These are phyloP conservation scores for Physella acuta DNA, from an alignment of 1,140 invertebrate species.

Conservation along the genomic window DNA sequence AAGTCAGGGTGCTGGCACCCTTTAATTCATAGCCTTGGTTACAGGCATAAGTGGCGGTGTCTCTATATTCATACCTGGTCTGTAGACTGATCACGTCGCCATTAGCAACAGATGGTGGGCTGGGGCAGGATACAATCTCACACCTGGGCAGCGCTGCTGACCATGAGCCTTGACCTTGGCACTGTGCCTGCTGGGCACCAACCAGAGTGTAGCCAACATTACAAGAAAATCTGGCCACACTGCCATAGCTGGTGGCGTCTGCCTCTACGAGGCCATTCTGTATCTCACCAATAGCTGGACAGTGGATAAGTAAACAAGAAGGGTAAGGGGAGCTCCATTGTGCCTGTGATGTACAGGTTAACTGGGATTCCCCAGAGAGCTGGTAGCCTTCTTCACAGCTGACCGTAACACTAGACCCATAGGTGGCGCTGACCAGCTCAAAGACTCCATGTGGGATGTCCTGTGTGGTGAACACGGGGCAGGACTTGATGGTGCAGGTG, in stretches of 20 bases:
- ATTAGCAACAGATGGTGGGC: conserved; percentile 24
- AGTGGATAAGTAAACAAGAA: conserved; percentile 33
- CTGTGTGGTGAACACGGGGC: conserved; percentile 24
- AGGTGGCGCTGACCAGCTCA: conserved; percentile 34
- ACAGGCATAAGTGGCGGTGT: conserved; percentile 35
- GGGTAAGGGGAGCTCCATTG: conserved; percentile 72
- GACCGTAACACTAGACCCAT: conserved; percentile 36
- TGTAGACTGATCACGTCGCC: conserved; percentile 58
- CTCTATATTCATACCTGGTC: conserved; percentile 11
- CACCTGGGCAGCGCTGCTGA: conserved; percentile 80
- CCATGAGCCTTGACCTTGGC: conserved; percentile 63
- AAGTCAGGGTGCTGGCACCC: conserved; percentile 42
- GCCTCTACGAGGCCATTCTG: conserved; percentile 24
- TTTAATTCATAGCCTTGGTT: conserved; percentile 49
- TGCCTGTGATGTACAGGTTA: conserved; percentile 65
- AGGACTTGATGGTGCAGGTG: conserved; percentile 31
- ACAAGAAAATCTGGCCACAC: conserved; percentile 53
- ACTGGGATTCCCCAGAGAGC: conserved; percentile 16
- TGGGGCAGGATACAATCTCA: conserved; percentile 60
- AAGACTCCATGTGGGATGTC: conserved; percentile 34
- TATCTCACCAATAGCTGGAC: conserved; percentile 29
- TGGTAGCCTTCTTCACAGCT: conserved; percentile 43
- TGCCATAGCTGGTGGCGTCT: conserved; percentile 35
- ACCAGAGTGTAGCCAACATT: conserved; percentile 70
- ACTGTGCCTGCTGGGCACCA: conserved; percentile 31